These are phyloP conservation scores for Tachina lurida DNA, from an alignment of 2,888 invertebrate genomes.

Conservation along the genomic window DNA sequence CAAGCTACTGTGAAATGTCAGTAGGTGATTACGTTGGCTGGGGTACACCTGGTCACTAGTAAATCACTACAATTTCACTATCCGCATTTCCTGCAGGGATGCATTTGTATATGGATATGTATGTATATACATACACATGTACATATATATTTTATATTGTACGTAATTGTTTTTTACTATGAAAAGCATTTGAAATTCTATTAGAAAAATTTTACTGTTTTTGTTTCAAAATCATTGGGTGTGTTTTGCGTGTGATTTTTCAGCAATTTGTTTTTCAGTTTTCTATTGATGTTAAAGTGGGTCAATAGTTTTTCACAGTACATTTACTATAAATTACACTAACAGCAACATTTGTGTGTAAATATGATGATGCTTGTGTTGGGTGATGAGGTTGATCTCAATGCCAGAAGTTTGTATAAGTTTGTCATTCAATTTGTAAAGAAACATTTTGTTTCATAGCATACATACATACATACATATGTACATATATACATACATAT, in stretches of 20 bases:
- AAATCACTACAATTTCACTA: too few relatives aligned
- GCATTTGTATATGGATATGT: too few relatives aligned
- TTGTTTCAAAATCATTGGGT: slow-evolving; percentile 28
- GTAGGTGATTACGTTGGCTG: too few relatives aligned
- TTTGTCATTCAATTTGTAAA: not conserved
- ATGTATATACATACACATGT: too few relatives aligned
- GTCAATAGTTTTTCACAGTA: slow-evolving; percentile 70
- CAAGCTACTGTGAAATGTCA: too few relatives aligned
- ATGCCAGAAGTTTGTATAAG: slow-evolving; percentile 6
- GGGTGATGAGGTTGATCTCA: slow-evolving; percentile 25
- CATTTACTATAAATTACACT: slow-evolving; percentile 62
- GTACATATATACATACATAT: too few relatives aligned
- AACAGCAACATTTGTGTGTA: slow-evolving; percentile 32
- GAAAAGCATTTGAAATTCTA: slow-evolving; percentile 23
- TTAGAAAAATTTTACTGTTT: slow-evolving; percentile 12
- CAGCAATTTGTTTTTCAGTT: slow-evolving; percentile 13
- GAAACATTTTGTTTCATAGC: not conserved
- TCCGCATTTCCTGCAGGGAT: too few relatives aligned
- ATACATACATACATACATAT: too few relatives aligned
- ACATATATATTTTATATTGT: slow-evolving; percentile 1
- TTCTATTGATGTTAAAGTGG: slow-evolving; percentile 64
- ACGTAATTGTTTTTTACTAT: slow-evolving; percentile 23
- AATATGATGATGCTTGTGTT: slow-evolving; percentile 7
- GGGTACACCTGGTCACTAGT: too few relatives aligned
- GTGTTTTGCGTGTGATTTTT: slow-evolving; percentile 33